Base-by-base conservation (phyloP, 2,113 vertebrate species). In the Hipposideros armiger region DNA sequence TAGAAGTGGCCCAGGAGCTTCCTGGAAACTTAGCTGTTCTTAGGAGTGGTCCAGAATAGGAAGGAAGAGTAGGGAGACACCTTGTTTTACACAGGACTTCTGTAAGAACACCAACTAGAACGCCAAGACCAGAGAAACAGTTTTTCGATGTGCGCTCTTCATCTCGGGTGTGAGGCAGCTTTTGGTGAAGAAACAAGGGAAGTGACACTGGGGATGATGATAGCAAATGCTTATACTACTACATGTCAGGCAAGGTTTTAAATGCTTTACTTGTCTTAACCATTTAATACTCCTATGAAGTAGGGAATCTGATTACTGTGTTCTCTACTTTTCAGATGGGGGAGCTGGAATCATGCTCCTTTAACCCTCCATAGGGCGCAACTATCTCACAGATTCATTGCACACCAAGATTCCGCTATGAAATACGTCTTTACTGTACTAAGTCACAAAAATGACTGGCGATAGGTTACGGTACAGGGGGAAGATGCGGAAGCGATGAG, bases 1-100 rank as follows among this genome's bases (percentile, higher is more conserved):
- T 95, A 84, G 69, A 90, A 84, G 76, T 81, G 76, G 62, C 24
- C 67, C 45, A 54, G 67, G 76, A 84, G 90, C 52, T 80, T 96
- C 84, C 66, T 76, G 80, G 32, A 84, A 90, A 84, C 54, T 60
- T 67, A 32, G n/a, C 62, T 93, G 77, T 76, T 95, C 26, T 67
- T 84, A 40, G 40, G 36, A 56, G 2, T 54, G 66, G 40, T 64
- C 54, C 67, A 66, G 36, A 84, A 78, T 28, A 32, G 69, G 50
- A 54, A 90, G 30, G 32, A 20, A 88, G 30, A 72, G 66, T 42
- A 66, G 74, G 11, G 15, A 91, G 40, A 54, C 26, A 74, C 45
- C 17, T 69, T 10, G 2, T 90, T 90, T 93, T 70, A 96, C 17
- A 17, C 13, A 72, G 58, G 36, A 89, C 54, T 72, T 77, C 1